Base-by-base conservation (phyloP, 2,113 vertebrate species). In the Edolisoma coerulescens region DNA sequence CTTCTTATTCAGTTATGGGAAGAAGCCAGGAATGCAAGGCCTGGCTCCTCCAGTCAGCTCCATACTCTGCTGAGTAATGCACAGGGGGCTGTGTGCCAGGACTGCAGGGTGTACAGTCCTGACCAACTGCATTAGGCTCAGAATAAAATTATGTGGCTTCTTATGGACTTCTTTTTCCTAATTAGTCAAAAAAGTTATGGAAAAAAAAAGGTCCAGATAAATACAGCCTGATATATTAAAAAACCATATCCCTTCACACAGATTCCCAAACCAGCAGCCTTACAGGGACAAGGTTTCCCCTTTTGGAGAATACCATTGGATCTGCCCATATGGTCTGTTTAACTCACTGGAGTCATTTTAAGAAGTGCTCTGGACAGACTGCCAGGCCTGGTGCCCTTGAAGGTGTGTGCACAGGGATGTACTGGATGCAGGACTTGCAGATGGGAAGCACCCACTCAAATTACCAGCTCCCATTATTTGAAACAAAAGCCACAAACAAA, bases 11-110 rank as follows among this genome's bases (percentile, higher is more conserved):
- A 61, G 22, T 22, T 87, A 50, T 24, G 33, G 60, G 87, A 75
- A 91, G 76, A 75, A 82, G 65, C 32, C 52, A 81, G 69, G 22
- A 35, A 49, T 0, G 3, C 27, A 74, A 77, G 30, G 39, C 45
- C 21, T 22, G 53, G 27, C 50, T 90, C 27, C 41, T 73, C 11
- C 69, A 71, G n/a, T 28, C 84, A 71, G 60, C 37, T 84, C 71
- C 63, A n/a, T 32, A 50, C 21, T 3, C 47, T 96, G 95, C 95
- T 94, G 94, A 93, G 61, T 90, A 96, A 96, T 80, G 83, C 63
- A 47, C 59, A 65, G 37, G 47, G 39, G 22, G 7, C 45, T 42
- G 42, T 54, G 77, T 91, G 96, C 95, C 96, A 96, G 90, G 73
- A 93, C 92, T 90, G 94, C 86, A 92, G 96, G 79, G 50, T 44